Evolutionary conservation across 2,113 vertebrate species (phyloP).

Genomic region (Gorsachius goisagi): DNA sequence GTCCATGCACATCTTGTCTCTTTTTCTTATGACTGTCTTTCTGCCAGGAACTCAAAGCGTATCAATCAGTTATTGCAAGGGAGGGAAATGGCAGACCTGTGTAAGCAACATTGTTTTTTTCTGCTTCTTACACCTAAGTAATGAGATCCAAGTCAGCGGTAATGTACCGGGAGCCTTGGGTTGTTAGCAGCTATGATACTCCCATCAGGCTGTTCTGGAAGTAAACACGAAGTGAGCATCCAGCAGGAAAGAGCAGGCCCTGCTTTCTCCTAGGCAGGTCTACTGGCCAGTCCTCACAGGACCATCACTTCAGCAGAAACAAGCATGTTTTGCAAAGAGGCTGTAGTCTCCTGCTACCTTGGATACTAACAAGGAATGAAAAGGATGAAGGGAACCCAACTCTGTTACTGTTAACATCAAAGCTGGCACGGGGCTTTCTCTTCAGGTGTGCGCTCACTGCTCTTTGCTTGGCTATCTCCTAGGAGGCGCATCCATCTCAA

Average conservation of each 20-base stretch:
- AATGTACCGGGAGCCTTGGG: fast-evolving
- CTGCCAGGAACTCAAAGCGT: background rate
- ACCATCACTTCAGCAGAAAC: background rate
- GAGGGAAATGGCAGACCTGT: background rate
- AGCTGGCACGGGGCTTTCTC: background rate
- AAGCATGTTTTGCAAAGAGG: background rate
- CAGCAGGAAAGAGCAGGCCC: background rate
- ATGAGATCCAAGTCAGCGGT: background rate
- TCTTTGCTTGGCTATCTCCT: background rate
- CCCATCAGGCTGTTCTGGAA: background rate
- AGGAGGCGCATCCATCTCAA: background rate
- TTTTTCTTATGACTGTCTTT: background rate
- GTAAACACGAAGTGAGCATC: background rate
- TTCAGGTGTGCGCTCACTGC: background rate
- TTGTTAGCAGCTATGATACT: background rate
- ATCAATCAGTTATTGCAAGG: background rate
- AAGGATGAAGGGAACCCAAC: background rate
- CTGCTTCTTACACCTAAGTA: background rate
- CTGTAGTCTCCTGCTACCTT: background rate
- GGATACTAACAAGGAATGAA: background rate
- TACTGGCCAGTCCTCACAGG: background rate
- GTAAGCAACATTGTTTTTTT: background rate
- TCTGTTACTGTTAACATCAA: fast-evolving
- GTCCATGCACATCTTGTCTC: background rate
- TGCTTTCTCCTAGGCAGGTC: background rate